Evolutionary conservation across 2,888 invertebrate genomes (phyloP), one percentile per base, ranked within the genome.

Genomic region (Zaprionus bogoriensis): DNA sequence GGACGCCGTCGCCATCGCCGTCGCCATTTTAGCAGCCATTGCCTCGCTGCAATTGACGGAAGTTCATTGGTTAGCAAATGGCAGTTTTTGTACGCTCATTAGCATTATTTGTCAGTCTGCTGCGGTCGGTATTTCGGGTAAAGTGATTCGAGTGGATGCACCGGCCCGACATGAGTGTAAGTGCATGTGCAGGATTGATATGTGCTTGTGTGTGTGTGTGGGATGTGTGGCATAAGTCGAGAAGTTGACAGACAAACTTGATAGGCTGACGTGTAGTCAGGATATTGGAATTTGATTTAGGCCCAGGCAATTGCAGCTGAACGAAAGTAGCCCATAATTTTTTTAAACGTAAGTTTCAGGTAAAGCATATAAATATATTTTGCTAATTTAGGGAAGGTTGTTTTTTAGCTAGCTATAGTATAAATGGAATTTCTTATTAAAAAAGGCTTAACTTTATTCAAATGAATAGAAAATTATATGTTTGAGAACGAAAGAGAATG

Each of bases 11-110:
- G n/a, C n/a, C n/a, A n/a, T n/a, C n/a, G n/a, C n/a, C n/a, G n/a
- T n/a, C n/a, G 86, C 70, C 77, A 76, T 79, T 77, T 77, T 75
- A 70, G 82, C 74, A 72, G 64, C 73, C 85, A 70, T 70, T 84
- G 80, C 83, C 69, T 57, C 46, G 62, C 76, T 82, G 83, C 80
- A 80, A 80, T 80, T 85, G 80, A 85, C 80, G 80, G 80, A 80
- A 80, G 80, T 80, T 80, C 80, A 80, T 80, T 80, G 80, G 82
- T 82, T 82, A 82, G 81, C 84, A 82, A 82, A 82, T 82, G 87
- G 74, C 87, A 82, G 87, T 82, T 81, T 84, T 81, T 82, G 78
- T 84, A 78, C 84, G 81, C 82, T 82, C 82, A 82, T 82, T 82
- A 82, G 82, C 82, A 82, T 86, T 82, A 82, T 82, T 82, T 82